Percentiles rank a stretch among this genome's conserved stretches.
These are phyloP conservation scores for Parus major DNA, from an alignment of 2,113 vertebrate genomes.

Conservation along the genomic window DNA sequence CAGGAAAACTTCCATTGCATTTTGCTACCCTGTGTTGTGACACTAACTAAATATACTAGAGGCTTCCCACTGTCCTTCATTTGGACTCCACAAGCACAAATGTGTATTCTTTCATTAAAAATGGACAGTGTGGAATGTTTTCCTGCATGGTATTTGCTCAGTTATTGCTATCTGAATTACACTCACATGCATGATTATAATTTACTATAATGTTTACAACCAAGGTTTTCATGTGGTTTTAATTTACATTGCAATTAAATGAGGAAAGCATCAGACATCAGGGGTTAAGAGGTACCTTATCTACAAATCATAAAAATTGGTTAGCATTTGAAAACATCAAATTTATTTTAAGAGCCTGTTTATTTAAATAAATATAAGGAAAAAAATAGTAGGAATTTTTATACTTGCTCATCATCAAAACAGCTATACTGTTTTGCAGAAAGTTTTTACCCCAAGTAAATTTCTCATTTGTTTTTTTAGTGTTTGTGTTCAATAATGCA, in stretches of 20 bases:
- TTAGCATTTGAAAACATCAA: slow-evolving; percentile 35
- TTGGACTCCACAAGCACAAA: slow-evolving; percentile 22
- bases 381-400: neutral
- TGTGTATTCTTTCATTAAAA: slow-evolving; percentile 37
- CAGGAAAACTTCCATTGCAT: slow-evolving; percentile 35
- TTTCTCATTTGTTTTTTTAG: slow-evolving; percentile 84
- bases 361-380: slow-evolving; percentile 42
- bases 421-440: slow-evolving; percentile 69
- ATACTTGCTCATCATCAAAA: slow-evolving; percentile 9
- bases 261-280: slow-evolving; percentile 11
- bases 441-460: slow-evolving; percentile 83
- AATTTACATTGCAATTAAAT: slow-evolving; percentile 60
- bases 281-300: slow-evolving; percentile 51
- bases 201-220: slow-evolving; percentile 65
- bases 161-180: slow-evolving; percentile 54
- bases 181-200: slow-evolving; percentile 59
- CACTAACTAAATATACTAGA: slow-evolving; percentile 10
- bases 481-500: slow-evolving; percentile 89
- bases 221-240: slow-evolving; percentile 54
- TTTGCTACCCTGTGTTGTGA: neutral
- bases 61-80: neutral
- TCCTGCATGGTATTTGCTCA: slow-evolving; percentile 36
- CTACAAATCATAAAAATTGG: slow-evolving; percentile 54
- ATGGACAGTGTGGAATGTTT: slow-evolving; percentile 29
- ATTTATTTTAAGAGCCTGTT: slow-evolving; percentile 35